Percentiles rank a stretch among this genome's conserved stretches.
Conservation (phyloP, 2,797 vertebrate genomes). For the Rallus crepitans region DNA sequence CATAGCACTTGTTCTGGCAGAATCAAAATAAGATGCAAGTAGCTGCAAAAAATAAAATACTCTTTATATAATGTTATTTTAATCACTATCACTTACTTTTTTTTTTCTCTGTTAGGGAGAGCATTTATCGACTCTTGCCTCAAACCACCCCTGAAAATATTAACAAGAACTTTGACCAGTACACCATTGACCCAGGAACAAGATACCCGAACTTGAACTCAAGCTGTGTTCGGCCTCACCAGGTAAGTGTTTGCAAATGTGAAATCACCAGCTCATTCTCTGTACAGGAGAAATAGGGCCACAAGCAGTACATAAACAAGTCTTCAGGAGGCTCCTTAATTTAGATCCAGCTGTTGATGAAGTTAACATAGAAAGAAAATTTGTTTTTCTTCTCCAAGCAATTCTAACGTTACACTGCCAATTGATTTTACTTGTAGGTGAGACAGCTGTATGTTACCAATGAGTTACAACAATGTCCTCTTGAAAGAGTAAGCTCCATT, state of each 20-base stretch:
- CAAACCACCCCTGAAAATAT: slow-evolving; percentile 98
- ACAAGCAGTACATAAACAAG: not conserved
- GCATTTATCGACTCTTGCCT: slow-evolving; percentile 94
- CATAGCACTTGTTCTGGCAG: not conserved
- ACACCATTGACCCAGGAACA: slow-evolving; percentile 93
- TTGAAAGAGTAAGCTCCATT: slow-evolving; percentile 88
- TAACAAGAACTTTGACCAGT: slow-evolving; percentile 96
- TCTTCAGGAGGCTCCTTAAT: not conserved
- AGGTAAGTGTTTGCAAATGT: slow-evolving; percentile 80
- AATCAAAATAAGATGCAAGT: slow-evolving; percentile 1
- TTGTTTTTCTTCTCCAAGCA: not conserved
- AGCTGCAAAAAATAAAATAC: not conserved
- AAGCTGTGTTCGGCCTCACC: slow-evolving; percentile 89
- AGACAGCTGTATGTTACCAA: slow-evolving; percentile 89
- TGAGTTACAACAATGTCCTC: slow-evolving; percentile 86
- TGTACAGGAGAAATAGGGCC: not conserved
- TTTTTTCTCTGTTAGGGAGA: slow-evolving; percentile 83
- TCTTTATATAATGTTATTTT: not conserved
- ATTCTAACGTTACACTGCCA: not conserved
- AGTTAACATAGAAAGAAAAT: not conserved
- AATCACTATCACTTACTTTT: not conserved
- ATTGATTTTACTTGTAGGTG: slow-evolving; percentile 80
- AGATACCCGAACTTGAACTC: slow-evolving; percentile 96
- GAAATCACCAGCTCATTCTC: not conserved
- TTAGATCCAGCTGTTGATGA: not conserved